phyloP scores from a whole-genome alignment of 2,888 invertebrate species.

The Leptodirus hochenwartii region DNA sequence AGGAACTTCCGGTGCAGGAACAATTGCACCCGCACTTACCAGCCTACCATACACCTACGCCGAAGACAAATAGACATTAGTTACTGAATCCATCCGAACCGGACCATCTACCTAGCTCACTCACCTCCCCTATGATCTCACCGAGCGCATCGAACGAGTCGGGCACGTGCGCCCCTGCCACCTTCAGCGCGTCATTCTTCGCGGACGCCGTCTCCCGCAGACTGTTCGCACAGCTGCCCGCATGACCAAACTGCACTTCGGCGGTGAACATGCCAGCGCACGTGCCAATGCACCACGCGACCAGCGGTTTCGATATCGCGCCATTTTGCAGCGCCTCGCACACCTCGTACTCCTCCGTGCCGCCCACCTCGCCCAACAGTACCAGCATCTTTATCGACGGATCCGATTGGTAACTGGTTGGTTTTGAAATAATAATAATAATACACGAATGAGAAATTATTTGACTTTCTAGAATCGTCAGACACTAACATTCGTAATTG shows the following conservation, averaged over 20 bases:
- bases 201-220: conserved; percentile 71
- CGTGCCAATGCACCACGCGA: conserved; percentile 87
- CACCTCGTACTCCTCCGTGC: conserved; percentile 93
- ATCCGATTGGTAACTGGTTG: conserved; percentile 42
- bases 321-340: conserved; percentile 68
- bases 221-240: conserved; percentile 94
- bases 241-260: conserved; percentile 94
- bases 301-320: conserved; percentile 77
- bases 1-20: conserved; percentile 78
- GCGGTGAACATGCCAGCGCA: conserved; percentile 62
- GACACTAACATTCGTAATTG: no score
- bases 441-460: no score
- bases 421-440: no score
- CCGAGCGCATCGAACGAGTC: conserved; percentile 67
- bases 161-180: conserved; percentile 81
- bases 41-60: conserved; percentile 60
- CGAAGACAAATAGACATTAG: no score
- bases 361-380: conserved; percentile 95
- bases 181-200: conserved; percentile 72
- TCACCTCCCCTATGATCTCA: no score
- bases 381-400: conserved; percentile 87
- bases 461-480: no score
- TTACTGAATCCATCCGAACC: no score
- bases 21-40: conserved; percentile 65
- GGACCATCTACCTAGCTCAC: no score